Conservation (phyloP, 2,797 vertebrate species). For the Phrynocephalus vlangalii region DNA sequence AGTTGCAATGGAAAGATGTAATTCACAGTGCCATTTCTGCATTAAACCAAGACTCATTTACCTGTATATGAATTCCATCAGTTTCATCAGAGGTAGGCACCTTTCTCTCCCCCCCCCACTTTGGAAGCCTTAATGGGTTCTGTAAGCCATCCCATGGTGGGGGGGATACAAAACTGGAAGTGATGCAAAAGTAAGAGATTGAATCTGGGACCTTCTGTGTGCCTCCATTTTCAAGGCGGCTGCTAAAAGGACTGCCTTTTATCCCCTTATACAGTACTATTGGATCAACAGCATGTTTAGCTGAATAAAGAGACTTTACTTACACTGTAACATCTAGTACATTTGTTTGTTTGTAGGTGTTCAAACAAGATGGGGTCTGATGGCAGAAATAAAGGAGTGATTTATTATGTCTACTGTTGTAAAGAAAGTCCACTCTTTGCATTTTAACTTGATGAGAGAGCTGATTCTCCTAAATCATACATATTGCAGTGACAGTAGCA, state of each 20-base stretch:
- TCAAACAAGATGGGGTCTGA: constrained; percentile 19
- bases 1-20: no score
- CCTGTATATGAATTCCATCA: no score
- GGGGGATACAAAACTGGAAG: no score
- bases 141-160: no score
- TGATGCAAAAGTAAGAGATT: background rate
- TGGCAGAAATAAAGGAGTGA: constrained; percentile 13
- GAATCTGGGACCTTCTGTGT: background rate
- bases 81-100: no score
- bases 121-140: no score
- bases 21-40: no score
- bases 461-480: constrained; percentile 27
- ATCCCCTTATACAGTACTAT: background rate
- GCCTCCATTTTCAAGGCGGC: background rate
- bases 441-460: constrained; percentile 37
- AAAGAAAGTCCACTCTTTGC: constrained; percentile 30
- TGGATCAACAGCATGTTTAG: background rate
- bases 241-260: no score
- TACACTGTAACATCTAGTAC: background rate
- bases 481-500: constrained; percentile 22
- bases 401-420: constrained; percentile 30
- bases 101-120: no score
- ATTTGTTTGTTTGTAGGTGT: background rate
- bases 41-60: no score
- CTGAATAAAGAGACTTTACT: constrained; percentile 7